phyloP scores from a whole-genome alignment of 1,140 invertebrate genomes.

The Pogonognathellus flavescens region DNA sequence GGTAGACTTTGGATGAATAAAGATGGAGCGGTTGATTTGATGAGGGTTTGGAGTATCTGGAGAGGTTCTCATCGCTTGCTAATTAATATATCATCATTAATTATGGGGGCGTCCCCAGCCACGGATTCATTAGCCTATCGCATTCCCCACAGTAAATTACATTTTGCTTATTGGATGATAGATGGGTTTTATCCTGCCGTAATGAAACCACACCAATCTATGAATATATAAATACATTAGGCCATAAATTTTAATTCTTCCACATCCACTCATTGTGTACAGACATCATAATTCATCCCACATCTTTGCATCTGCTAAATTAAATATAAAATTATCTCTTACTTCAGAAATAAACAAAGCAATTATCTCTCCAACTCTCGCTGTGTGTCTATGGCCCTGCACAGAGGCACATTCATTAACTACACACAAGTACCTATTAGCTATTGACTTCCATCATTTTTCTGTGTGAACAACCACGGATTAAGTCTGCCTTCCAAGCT shows the following conservation, averaged over 20 bases:
- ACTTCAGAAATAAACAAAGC: neutral
- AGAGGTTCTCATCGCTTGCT: constrained; percentile 31
- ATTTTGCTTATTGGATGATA: constrained; percentile 48
- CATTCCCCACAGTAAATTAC: constrained; percentile 43
- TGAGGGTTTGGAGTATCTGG: neutral
- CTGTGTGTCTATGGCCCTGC: no score
- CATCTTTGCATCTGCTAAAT: neutral
- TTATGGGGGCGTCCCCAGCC: constrained; percentile 46
- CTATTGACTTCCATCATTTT: neutral
- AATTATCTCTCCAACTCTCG: no score
- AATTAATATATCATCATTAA: constrained; percentile 55
- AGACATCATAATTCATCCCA: neutral
- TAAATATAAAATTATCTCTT: neutral
- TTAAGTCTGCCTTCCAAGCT: neutral
- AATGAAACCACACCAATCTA: constrained; percentile 40
- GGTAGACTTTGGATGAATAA: neutral
- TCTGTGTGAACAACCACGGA: neutral
- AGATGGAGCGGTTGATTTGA: neutral
- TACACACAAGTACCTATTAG: neutral
- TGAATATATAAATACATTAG: constrained; percentile 37
- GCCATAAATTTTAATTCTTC: neutral
- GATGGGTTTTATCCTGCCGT: constrained; percentile 37
- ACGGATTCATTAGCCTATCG: constrained; percentile 52
- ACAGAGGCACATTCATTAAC: neutral
- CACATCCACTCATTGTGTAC: neutral